Base-by-base conservation (phyloP, 2,888 invertebrate genomes). In the Dryobotodes eremita region DNA sequence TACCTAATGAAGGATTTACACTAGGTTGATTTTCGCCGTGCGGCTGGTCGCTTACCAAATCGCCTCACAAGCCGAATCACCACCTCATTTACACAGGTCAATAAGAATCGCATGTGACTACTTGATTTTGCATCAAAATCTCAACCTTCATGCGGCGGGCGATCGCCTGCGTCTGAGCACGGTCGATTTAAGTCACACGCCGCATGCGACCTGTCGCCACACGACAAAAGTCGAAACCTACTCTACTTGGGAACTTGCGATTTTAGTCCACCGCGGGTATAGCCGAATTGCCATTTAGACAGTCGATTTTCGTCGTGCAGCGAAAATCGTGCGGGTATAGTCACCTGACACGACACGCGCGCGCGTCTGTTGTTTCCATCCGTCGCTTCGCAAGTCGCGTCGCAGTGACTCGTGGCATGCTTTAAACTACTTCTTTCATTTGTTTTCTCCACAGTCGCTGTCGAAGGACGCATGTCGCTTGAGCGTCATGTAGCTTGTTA, bases 121-220 rank as follows among this genome's bases (percentile, higher is more conserved):
- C 26, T 26, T 26, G 7, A 26, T 59, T 26, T 59, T 2, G 15
- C 26, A 8, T 26, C 26, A 17, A 26, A 8, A 26, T 59, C 13
- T 26, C 26, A 15, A 26, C 59, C 59, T 26, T 7, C 7, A 59
- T 59, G 42, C 65, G 36, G 64, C 50, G 50, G 50, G 50, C 23
- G 53, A 71, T 85, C 77, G 82, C 83, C 86, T 85, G 80, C 79
- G 84, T 80, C 84, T 86, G 83, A 85, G 76, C 74, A 85, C 72
- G 80, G 82, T 80, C 83, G 86, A 83, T 86, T 86, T 89, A 82
- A 85, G 78, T 86, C 90, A 89, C 89, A 89, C n/a, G n/a, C 57
- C 57, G 57, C 13, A 13, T 13, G 13, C 57, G 23, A 55, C 23
- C 26, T 26, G 59, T 26, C 59, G 15, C 26, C 7, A 6, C 26